phyloP scores from a whole-genome alignment of 2,888 invertebrate genomes.

The Patella pellucida region DNA sequence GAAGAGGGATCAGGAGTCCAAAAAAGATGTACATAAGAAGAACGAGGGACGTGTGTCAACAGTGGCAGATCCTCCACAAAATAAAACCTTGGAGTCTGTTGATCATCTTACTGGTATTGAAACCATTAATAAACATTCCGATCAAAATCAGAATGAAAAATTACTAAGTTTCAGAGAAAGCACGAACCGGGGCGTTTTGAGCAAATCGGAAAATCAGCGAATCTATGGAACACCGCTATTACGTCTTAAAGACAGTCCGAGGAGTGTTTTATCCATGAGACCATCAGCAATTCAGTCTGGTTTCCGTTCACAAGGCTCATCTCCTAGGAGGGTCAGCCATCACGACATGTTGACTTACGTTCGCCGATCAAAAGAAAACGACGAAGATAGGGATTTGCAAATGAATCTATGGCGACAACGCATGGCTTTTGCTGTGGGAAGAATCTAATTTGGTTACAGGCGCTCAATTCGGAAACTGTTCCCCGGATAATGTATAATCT shows the following conservation, averaged over 20 bases:
- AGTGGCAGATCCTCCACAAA: background rate
- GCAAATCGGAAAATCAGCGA: too few species aligned
- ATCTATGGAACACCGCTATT: background rate
- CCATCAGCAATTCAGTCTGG: background rate
- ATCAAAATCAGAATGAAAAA: background rate
- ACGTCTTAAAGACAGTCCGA: constrained; percentile 9
- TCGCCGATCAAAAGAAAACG: constrained; percentile 26
- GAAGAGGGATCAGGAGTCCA: background rate
- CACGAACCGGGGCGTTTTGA: too few species aligned
- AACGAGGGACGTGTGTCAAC: background rate
- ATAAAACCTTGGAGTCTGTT: background rate
- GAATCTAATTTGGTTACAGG: background rate
- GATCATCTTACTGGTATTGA: background rate
- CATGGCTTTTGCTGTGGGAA: constrained; percentile 33
- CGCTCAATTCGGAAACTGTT: too few species aligned
- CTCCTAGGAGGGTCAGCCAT: background rate
- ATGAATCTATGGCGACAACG: constrained; percentile 34
- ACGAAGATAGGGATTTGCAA: constrained; percentile 25
- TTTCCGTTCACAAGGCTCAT: background rate
- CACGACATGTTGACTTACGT: constrained; percentile 9
- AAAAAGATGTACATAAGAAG: background rate
- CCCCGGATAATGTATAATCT: too few species aligned
- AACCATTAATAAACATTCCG: background rate
- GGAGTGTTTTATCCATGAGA: constrained; percentile 13
- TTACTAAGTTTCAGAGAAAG: background rate